Evolutionary conservation across 2,888 invertebrate species (phyloP), one percentile per base, ranked within the genome.

Genomic region (Mantis religiosa): DNA sequence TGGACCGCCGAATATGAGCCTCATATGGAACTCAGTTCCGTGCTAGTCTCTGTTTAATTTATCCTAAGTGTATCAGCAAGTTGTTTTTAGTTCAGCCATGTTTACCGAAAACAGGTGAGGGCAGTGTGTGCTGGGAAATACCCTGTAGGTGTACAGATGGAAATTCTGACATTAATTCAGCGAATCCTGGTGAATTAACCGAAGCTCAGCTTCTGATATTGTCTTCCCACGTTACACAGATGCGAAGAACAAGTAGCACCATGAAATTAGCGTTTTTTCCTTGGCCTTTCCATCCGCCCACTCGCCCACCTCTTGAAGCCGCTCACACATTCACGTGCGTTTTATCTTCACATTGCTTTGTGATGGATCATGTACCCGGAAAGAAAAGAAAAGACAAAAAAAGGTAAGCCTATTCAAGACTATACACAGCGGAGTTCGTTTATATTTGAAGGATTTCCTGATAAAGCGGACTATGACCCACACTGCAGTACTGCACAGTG

Each of bases 251-350:
- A 83, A 83, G 83, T 27, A 47, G n/a, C 54, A 47, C 47, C 85
- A 47, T 85, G 85, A 85, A 85, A 85, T 85, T 85, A 85, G 85
- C 85, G 34, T 85, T 84, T 84, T 85, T 85, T 85, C 54, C 41
- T 41, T 85, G 47, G 27, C 54, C 47, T 54, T 41, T 54, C 27
- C 54, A 20, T 71, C 54, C 54, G 54, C 54, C 54, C 54, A 71
- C 54, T 71, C 54, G 54, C 54, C 54, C 54, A 71, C 54, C 25
- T 71, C 54, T 71, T 71, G 54, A 20, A 71, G 54, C 54, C 20
- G 54, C 54, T 20, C 54, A 71, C 54, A 71, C 54, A 71, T 71
- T 20, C 54, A 71, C 54, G 54, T 71, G 54, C 54, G 54, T 71
- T 71, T 71, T 71, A 71, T 71, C 54, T 71, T 71, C 54, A 71